phyloP scores from a whole-genome alignment of 2,113 vertebrate genomes.

The Lota lota region DNA sequence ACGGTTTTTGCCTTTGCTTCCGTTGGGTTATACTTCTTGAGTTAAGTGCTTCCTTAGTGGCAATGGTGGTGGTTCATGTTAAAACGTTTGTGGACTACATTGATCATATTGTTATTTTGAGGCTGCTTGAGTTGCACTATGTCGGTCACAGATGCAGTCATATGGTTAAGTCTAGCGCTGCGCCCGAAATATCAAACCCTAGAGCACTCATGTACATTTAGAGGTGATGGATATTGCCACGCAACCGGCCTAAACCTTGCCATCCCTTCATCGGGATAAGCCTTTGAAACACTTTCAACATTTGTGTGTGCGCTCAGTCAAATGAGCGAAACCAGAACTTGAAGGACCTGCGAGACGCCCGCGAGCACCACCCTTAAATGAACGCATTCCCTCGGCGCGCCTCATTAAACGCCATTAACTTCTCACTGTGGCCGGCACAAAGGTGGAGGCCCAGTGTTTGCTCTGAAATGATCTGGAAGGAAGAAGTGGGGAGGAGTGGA shows the following conservation, averaged over 20 bases:
- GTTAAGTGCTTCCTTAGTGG: no score
- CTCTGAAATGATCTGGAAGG: conserved; percentile 30
- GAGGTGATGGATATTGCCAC: no score
- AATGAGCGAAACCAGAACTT: conserved; percentile 12
- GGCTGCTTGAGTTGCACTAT: conserved; percentile 35
- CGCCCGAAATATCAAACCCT: no score
- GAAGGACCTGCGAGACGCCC: conserved; percentile 18
- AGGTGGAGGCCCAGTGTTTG: conserved; percentile 39
- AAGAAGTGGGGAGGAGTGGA: no score
- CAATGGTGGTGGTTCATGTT: no score
- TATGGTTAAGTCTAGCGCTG: conserved; percentile 16
- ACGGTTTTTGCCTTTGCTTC: no score
- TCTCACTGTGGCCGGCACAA: conserved; percentile 25
- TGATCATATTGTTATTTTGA: conserved; percentile 21
- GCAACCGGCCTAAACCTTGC: no score
- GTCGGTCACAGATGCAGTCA: conserved; percentile 39
- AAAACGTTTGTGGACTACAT: no score
- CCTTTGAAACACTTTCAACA: neutral
- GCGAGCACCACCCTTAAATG: conserved; percentile 37
- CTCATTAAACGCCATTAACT: conserved; percentile 48
- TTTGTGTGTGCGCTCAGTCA: neutral
- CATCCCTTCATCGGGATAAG: no score
- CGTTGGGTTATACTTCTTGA: no score
- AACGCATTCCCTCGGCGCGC: conserved; percentile 28
- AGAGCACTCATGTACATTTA: no score